Conservation (phyloP, 2,797 vertebrate genomes). For the Crenuchus spilurus region DNA sequence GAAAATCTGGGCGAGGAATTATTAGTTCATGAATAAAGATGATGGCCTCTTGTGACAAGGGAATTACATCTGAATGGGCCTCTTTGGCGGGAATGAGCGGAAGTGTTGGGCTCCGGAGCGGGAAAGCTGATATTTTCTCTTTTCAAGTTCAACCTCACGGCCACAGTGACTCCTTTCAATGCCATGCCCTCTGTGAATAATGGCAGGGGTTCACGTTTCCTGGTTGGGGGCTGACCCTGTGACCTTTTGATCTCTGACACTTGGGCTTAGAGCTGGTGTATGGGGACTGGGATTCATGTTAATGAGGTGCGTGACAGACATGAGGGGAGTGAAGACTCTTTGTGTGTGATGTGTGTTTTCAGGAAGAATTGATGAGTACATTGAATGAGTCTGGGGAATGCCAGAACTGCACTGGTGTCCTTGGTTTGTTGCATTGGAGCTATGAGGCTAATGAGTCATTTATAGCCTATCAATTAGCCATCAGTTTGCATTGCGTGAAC, state of each 20-base stretch:
- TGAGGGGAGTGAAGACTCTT: background rate
- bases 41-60: constrained; percentile 2
- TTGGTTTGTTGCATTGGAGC: too few species aligned
- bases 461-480: too few species aligned
- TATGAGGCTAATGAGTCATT: too few species aligned
- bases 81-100: background rate
- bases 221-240: constrained; percentile 51
- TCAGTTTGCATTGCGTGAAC: too few species aligned
- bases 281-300: constrained; percentile 42
- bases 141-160: constrained; percentile 52
- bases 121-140: constrained; percentile 21
- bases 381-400: too few species aligned
- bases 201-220: constrained; percentile 15
- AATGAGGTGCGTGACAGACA: constrained; percentile 36
- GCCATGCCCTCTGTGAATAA: constrained; percentile 26
- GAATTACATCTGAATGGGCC: constrained; percentile 4
- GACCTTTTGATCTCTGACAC: constrained; percentile 58
- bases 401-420: too few species aligned
- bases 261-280: constrained; percentile 39
- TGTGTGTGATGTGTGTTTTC: background rate
- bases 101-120: background rate
- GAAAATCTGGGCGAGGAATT: constrained; percentile 21
- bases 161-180: constrained; percentile 27
- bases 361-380: background rate
- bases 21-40: constrained; percentile 22